phyloP scores from a whole-genome alignment of 2,888 invertebrate species.

The Sepioteuthis lessoniana region DNA sequence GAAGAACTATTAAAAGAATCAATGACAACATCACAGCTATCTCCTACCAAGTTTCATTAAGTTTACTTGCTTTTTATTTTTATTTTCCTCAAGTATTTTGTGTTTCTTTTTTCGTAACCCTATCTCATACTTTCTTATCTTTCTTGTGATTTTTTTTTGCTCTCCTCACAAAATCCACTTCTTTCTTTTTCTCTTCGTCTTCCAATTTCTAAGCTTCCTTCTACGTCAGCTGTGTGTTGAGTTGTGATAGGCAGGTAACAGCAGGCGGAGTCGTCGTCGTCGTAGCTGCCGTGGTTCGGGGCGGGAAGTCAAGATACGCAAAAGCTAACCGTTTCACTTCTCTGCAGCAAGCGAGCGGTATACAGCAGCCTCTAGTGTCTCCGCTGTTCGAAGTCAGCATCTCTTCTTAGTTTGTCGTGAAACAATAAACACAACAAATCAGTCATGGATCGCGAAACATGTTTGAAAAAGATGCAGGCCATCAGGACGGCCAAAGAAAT shows the following conservation, averaged over 20 bases:
- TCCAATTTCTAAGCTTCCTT: neutral
- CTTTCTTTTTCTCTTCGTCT: neutral
- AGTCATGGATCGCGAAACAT: conserved; percentile 35
- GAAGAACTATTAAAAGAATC: neutral
- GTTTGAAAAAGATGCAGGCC: conserved; percentile 36
- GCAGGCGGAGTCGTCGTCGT: conserved; percentile 35
- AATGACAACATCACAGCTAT: neutral
- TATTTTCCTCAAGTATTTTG: too few species aligned
- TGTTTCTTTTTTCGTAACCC: too few species aligned
- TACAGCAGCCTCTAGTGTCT: neutral
- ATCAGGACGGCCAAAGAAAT: conserved; percentile 35
- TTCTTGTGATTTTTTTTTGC: neutral
- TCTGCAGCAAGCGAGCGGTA: conserved; percentile 35
- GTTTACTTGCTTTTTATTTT: too few species aligned
- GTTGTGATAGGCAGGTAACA: neutral
- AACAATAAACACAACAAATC: neutral
- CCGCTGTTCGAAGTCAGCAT: conserved; percentile 1
- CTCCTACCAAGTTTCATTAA: too few species aligned
- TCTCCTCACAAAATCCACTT: neutral
- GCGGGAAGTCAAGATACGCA: neutral
- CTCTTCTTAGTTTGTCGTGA: neutral
- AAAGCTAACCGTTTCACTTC: neutral
- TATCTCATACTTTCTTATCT: neutral
- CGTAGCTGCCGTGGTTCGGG: neutral
- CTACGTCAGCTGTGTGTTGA: conserved; percentile 4